phyloP scores from a whole-genome alignment of 2,888 invertebrate species.

The Pyralis farinalis region DNA sequence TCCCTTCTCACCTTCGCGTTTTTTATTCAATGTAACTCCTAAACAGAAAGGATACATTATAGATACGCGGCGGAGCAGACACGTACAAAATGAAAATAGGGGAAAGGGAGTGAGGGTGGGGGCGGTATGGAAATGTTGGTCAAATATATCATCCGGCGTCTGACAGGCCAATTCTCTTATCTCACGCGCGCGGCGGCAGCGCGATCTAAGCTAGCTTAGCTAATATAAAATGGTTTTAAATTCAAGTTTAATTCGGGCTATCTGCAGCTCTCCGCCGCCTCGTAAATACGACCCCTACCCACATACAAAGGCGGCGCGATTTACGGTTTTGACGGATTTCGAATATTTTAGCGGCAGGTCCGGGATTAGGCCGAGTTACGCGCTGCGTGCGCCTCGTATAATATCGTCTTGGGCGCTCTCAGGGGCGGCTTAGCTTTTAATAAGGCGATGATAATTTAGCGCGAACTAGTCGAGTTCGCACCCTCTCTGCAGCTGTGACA shows the following conservation, averaged over 20 bases:
- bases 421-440: conserved; percentile 36
- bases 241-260: conserved; percentile 80
- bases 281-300: conserved; percentile 63
- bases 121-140: conserved; percentile 91
- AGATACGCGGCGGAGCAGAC: conserved; percentile 73
- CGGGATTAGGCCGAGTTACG: conserved; percentile 56
- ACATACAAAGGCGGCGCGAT: conserved; percentile 70
- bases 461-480: conserved; percentile 30
- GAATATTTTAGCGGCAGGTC: conserved; percentile 63
- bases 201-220: conserved; percentile 81
- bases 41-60: conserved; percentile 75
- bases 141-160: conserved; percentile 93
- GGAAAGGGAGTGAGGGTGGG: conserved; percentile 52
- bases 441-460: conserved; percentile 53
- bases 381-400: conserved; percentile 29
- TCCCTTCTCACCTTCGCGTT: conserved; percentile 61
- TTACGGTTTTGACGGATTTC: conserved; percentile 76
- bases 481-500: conserved; percentile 21
- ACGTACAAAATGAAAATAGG: conserved; percentile 81
- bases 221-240: conserved; percentile 82
- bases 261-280: conserved; percentile 63
- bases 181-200: conserved; percentile 82
- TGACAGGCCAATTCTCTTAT: conserved; percentile 95
- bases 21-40: conserved; percentile 71
- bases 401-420: conserved; percentile 23